Evolutionary conservation across 2,888 invertebrate species (phyloP), one percentile per base, ranked within the genome.

Genomic region (Teleiodes luculella): DNA sequence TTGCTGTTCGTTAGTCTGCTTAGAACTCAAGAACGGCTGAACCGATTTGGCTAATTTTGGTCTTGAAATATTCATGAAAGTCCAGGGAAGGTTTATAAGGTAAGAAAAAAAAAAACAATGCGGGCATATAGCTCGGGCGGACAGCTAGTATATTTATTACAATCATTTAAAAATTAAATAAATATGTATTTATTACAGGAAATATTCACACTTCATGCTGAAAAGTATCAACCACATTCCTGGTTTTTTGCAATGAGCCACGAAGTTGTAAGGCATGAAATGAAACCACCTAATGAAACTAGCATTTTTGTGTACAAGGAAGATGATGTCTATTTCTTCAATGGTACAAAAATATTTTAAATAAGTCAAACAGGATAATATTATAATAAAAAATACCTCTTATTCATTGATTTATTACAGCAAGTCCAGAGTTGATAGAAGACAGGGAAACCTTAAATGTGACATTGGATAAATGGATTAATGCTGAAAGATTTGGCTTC

Each of bases 271-370:
- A 92, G 91, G 59, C 92, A 93, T 73, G 93, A 95, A 36, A 58
- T 86, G 4, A 92, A 92, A 59, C 86, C 93, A 47, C 92, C 92
- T 56, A 92, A 92, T 70, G 83, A 92, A 54, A 95, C 96, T 20
- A 91, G 94, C 30, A 91, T 97, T 31, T 93, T 96, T 81, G 97
- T 97, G 6, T 95, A 95, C 73, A 98, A 97, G 83, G 97, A 97
- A 76, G 93, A 92, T 62, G 90, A 91, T 52, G 91, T 93, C 67
- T 94, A 93, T 73, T 93, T 93, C 74, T 96, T 94, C 85, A 91
- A 93, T 67, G 92, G 95, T 92, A 90, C 65, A n/a, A 10, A 8
- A 16, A 6, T 14, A 1, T 1, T 16, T 14, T 13, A 14, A 39
- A 39, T 24, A 43, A 24, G n/a, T 24, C 24, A 24, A 24, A 24